phyloP scores from a whole-genome alignment of 2,888 invertebrate genomes.

The Melanotus villosus region DNA sequence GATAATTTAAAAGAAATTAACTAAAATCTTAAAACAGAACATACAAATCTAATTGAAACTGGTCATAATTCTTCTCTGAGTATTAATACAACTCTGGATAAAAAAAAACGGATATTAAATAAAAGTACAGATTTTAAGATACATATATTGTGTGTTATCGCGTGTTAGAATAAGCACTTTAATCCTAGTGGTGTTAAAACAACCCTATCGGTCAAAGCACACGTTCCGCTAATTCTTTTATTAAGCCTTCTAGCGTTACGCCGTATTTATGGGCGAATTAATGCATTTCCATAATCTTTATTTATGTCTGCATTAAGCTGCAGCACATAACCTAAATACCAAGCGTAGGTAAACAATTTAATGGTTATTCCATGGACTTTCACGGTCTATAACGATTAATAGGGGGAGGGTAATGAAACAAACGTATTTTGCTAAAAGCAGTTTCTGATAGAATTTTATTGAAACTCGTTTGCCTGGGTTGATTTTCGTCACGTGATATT shows the following conservation, averaged over 20 bases:
- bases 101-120: too few species aligned
- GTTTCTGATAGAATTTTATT: constrained; percentile 28
- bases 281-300: constrained; percentile 38
- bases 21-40: too few species aligned
- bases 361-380: constrained; percentile 31
- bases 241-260: constrained; percentile 20
- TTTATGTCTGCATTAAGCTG: constrained; percentile 35
- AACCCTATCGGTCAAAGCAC: constrained; percentile 8
- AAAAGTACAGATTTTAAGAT: too few species aligned
- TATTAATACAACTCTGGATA: too few species aligned
- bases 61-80: too few species aligned
- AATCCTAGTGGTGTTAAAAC: neutral
- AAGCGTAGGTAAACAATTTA: constrained; percentile 31
- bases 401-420: constrained; percentile 25
- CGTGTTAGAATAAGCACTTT: neutral
- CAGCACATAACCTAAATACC: constrained; percentile 24
- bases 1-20: too few species aligned
- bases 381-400: constrained; percentile 24
- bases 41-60: too few species aligned
- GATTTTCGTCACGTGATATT: constrained; percentile 19
- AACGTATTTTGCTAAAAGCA: constrained; percentile 34
- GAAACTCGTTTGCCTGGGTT: neutral
- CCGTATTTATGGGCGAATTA: constrained; percentile 36
- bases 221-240: constrained; percentile 23
- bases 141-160: too few species aligned